A percentile compares a stretch with the other conserved stretches of the same genome.
phyloP scores from a whole-genome alignment of 1,140 invertebrate species.

The Kradibia gibbosae region DNA sequence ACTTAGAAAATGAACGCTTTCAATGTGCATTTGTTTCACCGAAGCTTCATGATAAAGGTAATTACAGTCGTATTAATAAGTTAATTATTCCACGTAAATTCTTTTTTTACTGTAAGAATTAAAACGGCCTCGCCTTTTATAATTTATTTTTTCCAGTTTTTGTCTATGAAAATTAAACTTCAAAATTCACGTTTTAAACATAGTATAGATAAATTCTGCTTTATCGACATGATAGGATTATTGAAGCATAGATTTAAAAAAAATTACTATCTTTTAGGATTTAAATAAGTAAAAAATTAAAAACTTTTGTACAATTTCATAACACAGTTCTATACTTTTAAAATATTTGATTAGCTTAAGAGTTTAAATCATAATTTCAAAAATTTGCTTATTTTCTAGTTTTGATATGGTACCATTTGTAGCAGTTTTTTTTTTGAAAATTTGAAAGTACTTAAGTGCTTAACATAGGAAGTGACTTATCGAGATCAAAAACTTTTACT shows the following conservation, averaged over 20 bases:
- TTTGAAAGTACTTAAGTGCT: no score
- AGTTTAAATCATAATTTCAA: no score
- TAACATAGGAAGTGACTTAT: no score
- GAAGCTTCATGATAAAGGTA: not conserved
- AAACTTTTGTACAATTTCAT: no score
- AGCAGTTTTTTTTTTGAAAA: no score
- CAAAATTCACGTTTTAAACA: not conserved
- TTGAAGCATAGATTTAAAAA: not conserved
- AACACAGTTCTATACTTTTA: no score
- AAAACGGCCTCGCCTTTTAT: not conserved
- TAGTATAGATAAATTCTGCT: not conserved
- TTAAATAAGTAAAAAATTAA: not conserved
- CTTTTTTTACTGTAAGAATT: not conserved
- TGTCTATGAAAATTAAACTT: not conserved
- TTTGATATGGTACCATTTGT: no score
- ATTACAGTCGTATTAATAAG: not conserved
- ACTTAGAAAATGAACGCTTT: not conserved
- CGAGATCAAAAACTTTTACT: no score
- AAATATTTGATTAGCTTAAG: no score
- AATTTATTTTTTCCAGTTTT: not conserved
- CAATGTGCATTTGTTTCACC: not conserved
- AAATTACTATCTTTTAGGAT: not conserved
- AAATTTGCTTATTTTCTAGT: no score
- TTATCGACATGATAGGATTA: not conserved
- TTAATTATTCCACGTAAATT: not conserved